A percentile compares a stretch with the other conserved stretches of the same genome.
Evolutionary conservation across 2,797 vertebrate genomes (phyloP).

Genomic region (Anabas testudineus): DNA sequence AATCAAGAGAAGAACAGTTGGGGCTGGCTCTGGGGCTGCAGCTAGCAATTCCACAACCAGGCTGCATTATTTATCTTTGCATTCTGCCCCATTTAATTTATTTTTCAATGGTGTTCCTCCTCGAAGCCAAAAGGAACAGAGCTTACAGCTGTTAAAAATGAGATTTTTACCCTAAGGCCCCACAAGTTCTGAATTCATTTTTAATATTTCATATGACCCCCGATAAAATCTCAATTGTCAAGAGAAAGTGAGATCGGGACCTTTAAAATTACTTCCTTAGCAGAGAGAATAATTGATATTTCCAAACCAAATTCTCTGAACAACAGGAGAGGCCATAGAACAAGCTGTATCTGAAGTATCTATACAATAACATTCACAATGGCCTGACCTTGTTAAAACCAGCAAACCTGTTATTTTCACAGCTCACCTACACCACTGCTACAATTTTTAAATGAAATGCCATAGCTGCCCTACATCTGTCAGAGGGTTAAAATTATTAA

Average conservation of each 20-base stretch:
- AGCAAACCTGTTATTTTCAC: constrained; percentile 53
- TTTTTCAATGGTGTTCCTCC: constrained; percentile 81
- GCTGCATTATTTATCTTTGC: constrained; percentile 86
- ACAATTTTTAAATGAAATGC: constrained; percentile 60
- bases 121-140: constrained; percentile 72
- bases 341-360: constrained; percentile 47
- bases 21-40: constrained; percentile 75
- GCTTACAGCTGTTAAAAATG: constrained; percentile 74
- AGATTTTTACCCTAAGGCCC: constrained; percentile 72
- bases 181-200: constrained; percentile 69
- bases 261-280: constrained; percentile 81
- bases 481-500: constrained; percentile 65
- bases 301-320: constrained; percentile 64
- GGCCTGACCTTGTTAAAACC: constrained; percentile 47
- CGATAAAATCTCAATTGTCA: constrained; percentile 82
- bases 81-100: constrained; percentile 82
- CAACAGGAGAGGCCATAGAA: constrained; percentile 49
- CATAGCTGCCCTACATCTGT: constrained; percentile 69
- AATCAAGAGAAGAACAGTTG: constrained; percentile 79
- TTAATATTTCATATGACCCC: constrained; percentile 78
- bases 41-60: constrained; percentile 74
- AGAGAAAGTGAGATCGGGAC: constrained; percentile 78
- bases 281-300: constrained; percentile 79
- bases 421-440: constrained; percentile 33
- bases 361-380: constrained; percentile 59